phyloP scores from a whole-genome alignment of 2,113 vertebrate genomes.

The Nasalis larvatus region DNA sequence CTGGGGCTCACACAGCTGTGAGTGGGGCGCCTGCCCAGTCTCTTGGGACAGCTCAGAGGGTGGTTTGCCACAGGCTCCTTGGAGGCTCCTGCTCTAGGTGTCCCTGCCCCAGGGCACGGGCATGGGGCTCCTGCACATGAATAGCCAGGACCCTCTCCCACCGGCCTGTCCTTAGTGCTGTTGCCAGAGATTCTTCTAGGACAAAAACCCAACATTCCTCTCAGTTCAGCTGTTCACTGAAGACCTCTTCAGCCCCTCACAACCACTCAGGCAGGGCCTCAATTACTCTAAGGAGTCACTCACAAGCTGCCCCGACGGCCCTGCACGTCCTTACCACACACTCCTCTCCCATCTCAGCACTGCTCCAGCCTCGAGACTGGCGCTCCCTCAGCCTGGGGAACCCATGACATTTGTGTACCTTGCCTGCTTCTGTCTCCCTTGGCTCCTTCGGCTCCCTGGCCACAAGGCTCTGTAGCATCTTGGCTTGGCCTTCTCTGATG shows the following conservation, averaged over 20 bases:
- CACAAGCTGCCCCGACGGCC: not conserved
- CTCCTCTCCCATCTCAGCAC: too few relatives aligned
- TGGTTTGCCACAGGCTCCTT: not conserved
- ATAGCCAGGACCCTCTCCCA: not conserved
- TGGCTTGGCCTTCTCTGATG: not conserved
- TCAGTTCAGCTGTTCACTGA: not conserved
- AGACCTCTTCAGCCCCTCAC: not conserved
- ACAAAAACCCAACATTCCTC: not conserved
- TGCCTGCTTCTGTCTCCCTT: not conserved
- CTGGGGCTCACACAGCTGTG: not conserved
- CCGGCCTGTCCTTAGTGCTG: not conserved
- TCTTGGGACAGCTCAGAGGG: not conserved
- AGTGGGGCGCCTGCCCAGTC: not conserved
- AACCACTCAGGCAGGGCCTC: too few relatives aligned
- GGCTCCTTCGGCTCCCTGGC: not conserved
- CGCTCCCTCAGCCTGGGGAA: not conserved
- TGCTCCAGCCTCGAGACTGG: not conserved
- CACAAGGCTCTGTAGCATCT: not conserved
- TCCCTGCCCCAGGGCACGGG: fast-evolving
- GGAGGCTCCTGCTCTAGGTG: not conserved
- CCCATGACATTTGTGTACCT: too few relatives aligned
- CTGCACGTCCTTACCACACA: too few relatives aligned
- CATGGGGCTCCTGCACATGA: not conserved
- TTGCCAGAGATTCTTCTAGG: not conserved
- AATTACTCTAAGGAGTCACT: not conserved